Base-by-base conservation (phyloP, 1,140 invertebrate species). In the Drosophila varians region DNA sequence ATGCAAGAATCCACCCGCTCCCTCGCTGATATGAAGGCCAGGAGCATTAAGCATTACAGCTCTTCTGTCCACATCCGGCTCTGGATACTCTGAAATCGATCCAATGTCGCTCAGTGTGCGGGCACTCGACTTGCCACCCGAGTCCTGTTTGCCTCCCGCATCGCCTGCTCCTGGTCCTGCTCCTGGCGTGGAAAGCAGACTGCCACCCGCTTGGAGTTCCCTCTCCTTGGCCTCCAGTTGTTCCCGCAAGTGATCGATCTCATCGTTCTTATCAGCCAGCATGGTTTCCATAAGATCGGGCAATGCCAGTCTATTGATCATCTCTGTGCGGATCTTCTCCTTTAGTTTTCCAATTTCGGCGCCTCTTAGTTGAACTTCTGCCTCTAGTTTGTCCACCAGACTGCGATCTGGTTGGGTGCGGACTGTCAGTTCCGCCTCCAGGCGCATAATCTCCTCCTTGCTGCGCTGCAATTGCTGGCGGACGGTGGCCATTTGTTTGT, bases 1-100 rank as follows among this genome's bases (percentile, higher is more conserved):
- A 6, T 88, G 69, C 42, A 89, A 34, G 26, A 88, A 88, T 14
- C 49, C 80, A 16, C 71, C 83, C 47, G 75, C 73, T 48, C 43
- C 60, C 1, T 90, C 77, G 3, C 74, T 68, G 45, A 90, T 25
- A 21, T 86, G 66, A 0, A 90, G 43, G 3, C 14, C 38, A 18
- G 88, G 83, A 19, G 76, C 74, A 26, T 72, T 90, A 3, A 60
- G 74, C 48, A 71, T 93, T 74, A 28, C 91, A 79, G 92, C 92
- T 18, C 93, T 89, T 71, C 93, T 91, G 42, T 92, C 92, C 8
- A 93, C 77, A 71, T 93, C 93, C 53, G 93, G 92, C 51, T 95
- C 94, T 43, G 94, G 94, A 49, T 93, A 94, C 53, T 95, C 94
- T 0, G 94, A 94, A 90, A 95, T 94, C 0, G 94, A 95, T 2